Evolutionary conservation across 2,888 invertebrate genomes (phyloP), one percentile per base, ranked within the genome.

Genomic region (Drosophila testacea): DNA sequence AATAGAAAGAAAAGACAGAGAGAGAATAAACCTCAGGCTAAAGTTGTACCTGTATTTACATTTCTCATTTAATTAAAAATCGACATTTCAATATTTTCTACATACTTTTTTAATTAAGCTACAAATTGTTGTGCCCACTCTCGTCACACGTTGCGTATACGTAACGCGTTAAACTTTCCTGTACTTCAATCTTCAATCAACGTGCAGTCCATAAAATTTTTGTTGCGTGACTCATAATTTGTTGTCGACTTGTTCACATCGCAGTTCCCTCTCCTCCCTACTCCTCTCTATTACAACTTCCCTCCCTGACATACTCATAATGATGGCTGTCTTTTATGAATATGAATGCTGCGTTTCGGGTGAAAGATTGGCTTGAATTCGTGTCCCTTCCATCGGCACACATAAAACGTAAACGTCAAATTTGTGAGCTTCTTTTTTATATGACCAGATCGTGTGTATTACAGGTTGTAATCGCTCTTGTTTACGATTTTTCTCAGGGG

Each of bases 381-480:
- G 41, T 48, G 32, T 16, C 30, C 30, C 13, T 38, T 22, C 6
- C 30, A 11, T 16, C 0, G 22, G 9, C 5, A 42, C 39, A n/a
- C 80, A 75, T 86, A 83, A 86, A 83, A 67, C 66, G 66, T 68
- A 82, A 85, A 67, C 77, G 72, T 85, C 77, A 86, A 83, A 83
- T 86, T 83, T 79, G 83, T 78, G 62, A 54, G 67, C 63, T 57
- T 16, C 28, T 13, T 69, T 80, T 84, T 86, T 83, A 83, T 83
- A 83, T 70, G 83, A 64, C 75, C 79, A 75, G 65, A 82, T 83
- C 83, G 88, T 83, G 83, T 87, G 57, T 82, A 87, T 84, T 79
- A 79, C 83, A 77, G 51, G 68, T 54, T 86, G 87, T 83, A 83
- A 83, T 83, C 81, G 78, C 54, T 51, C 44, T 6, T 27, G 50